Percentiles rank a stretch among this genome's conserved stretches.
phyloP scores from a whole-genome alignment of 2,113 vertebrate genomes.

The Cariama cristata region DNA sequence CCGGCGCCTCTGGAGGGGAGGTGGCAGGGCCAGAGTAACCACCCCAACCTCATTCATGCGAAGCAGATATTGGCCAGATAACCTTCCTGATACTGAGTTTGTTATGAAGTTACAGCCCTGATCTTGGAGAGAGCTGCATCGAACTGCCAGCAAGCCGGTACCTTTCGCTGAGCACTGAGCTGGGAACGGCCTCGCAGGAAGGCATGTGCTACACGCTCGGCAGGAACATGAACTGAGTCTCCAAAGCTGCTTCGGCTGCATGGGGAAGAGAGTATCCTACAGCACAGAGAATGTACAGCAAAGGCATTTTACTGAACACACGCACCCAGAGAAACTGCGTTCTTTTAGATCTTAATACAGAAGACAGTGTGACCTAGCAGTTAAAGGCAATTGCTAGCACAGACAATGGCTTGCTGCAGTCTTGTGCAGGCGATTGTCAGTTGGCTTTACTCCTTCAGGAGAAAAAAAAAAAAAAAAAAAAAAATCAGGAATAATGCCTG shows the following conservation, averaged over 20 bases:
- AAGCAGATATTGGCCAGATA: not conserved
- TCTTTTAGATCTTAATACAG: too few species aligned
- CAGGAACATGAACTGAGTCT: rapidly evolving
- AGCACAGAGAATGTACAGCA: not conserved
- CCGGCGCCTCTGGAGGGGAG: not conserved
- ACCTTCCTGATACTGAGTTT: not conserved
- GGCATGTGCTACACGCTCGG: not conserved
- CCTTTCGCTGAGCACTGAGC: not conserved
- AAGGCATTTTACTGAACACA: not conserved
- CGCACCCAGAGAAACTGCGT: too few species aligned
- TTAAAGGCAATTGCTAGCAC: not conserved
- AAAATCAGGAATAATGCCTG: not conserved
- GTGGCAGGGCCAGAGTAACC: not conserved
- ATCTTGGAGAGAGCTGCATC: not conserved
- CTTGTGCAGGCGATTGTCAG: not conserved
- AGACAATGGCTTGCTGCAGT: not conserved
- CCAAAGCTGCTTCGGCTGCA: not conserved
- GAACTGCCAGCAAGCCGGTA: too few species aligned
- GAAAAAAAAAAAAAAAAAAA: not conserved
- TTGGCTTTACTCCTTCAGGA: not conserved
- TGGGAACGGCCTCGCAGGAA: not conserved
- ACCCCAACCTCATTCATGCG: too few species aligned
- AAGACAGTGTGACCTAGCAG: not conserved
- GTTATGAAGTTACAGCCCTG: not conserved
- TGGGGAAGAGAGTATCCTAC: not conserved